phyloP scores from a whole-genome alignment of 2,888 invertebrate genomes.

The Mimachlamys varia region DNA sequence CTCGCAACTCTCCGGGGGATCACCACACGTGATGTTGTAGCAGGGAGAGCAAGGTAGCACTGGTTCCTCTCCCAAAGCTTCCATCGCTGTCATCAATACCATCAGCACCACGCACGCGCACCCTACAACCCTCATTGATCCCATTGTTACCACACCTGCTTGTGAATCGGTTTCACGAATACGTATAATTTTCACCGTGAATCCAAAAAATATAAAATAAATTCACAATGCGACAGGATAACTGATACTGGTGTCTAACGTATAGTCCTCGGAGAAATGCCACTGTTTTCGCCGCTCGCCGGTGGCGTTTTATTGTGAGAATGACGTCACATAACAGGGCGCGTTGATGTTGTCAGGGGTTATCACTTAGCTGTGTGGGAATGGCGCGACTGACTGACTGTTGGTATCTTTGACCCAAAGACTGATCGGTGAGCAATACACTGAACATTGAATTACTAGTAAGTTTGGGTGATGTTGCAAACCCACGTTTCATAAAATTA shows the following conservation, averaged over 20 bases:
- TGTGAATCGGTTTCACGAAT: too few relatives aligned
- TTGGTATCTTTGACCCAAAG: neutral
- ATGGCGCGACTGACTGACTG: neutral
- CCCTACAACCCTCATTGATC: neutral
- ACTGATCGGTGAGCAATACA: neutral
- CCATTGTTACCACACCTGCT: neutral
- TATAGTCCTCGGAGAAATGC: neutral
- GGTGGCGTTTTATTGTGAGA: neutral
- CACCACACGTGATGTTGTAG: slow-evolving; percentile 35
- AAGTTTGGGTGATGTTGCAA: neutral
- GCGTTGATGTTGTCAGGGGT: neutral
- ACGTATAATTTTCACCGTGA: neutral
- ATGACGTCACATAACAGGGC: slow-evolving; percentile 9
- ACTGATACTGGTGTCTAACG: neutral
- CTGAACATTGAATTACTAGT: neutral
- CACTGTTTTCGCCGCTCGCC: neutral
- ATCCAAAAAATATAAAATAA: neutral
- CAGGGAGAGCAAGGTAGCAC: slow-evolving; percentile 45
- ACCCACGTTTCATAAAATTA: neutral
- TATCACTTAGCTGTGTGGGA: neutral
- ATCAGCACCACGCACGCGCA: neutral
- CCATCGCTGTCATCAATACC: neutral
- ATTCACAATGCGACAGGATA: too few relatives aligned
- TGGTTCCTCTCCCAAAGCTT: neutral
- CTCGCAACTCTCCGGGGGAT: slow-evolving; percentile 42